A percentile compares a stretch with the other conserved stretches of the same genome.
Evolutionary conservation across 53 echinoderm and acorn worm genomes (phyloP).

Genomic region (Apostichopus leukothele): DNA sequence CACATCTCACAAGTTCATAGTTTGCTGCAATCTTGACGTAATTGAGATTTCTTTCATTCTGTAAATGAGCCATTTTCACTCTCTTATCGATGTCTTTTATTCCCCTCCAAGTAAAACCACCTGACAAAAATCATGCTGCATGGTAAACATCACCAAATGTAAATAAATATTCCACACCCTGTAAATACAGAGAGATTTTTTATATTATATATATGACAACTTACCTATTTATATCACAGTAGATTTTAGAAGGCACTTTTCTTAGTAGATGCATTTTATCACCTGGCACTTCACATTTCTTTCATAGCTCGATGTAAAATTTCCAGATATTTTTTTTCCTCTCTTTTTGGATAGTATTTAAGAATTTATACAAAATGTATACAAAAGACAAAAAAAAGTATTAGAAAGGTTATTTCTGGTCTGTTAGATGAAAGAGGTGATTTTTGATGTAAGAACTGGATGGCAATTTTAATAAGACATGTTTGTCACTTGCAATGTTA

Average conservation of each 20-base stretch:
- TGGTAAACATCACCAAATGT: slow-evolving; percentile 31
- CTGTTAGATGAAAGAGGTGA: neutral
- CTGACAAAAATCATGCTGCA: slow-evolving; percentile 23
- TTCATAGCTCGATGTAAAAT: neutral
- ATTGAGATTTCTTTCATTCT: too few species aligned
- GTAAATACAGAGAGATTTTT: slow-evolving; percentile 34
- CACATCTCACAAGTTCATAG: too few species aligned
- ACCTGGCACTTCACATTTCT: neutral
- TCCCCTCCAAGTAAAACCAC: neutral
- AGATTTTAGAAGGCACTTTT: neutral
- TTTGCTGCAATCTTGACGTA: too few species aligned
- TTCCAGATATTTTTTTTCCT: neutral
- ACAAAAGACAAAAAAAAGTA: neutral
- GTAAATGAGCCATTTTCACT: too few species aligned
- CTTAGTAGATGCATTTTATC: neutral
- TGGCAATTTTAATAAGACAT: too few species aligned
- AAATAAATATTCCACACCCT: slow-evolving; percentile 29
- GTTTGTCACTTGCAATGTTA: too few species aligned
- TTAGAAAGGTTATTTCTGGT: neutral
- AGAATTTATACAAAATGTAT: neutral
- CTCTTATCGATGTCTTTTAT: neutral
- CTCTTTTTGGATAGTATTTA: too few species aligned
- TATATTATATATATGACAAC: slow-evolving; percentile 8
- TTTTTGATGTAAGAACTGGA: neutral
- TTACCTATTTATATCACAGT: slow-evolving; percentile 10